Evolutionary conservation across 2,797 vertebrate genomes (phyloP), one percentile per base, ranked within the genome.

Genomic region (Miichthys miiuy): DNA sequence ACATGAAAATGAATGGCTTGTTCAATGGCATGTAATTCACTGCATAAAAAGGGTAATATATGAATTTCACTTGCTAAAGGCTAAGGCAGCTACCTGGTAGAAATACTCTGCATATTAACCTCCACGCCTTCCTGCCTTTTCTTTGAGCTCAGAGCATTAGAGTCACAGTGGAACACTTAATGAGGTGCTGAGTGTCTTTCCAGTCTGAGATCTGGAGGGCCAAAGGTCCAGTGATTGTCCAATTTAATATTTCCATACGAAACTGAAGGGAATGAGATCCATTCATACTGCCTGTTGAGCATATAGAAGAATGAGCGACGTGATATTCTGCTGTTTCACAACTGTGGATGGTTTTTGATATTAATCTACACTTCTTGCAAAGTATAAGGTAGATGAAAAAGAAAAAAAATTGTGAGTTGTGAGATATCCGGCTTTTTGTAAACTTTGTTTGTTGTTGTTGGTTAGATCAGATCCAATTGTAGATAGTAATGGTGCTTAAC

Each of bases 121-220:
- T 75, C 46, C 38, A 14, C 56, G 77, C 70, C 63, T 57, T 64
- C 21, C 62, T 57, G 55, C 63, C 72, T 63, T 78, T 77, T 64
- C 68, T 75, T 41, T 77, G 46, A 78, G 62, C 67, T 73, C 9
- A 21, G 62, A 82, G 69, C 62, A 54, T 58, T 23, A 10, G 41
- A 71, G 52, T 54, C 80, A 52, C 76, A 63, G 54, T 74, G 80
- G 82, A 85, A 79, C 61, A 73, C 56, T 82, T 82, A 61, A 90
- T 84, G 66, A 90, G 79, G 76, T 86, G 71, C 27, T 62, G 71
- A 85, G 34, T 62, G 62, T 65, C 68, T 92, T 88, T 91, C 81
- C 87, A 88, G 77, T 72, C 71, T 65, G 48, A 71, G 60, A 79
- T 61, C 41, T 72, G 62, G 18, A 72, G 42, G 74, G 61, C 63